Evolutionary conservation across 2,888 invertebrate species (phyloP).

Genomic region (Machimus atricapillus): DNA sequence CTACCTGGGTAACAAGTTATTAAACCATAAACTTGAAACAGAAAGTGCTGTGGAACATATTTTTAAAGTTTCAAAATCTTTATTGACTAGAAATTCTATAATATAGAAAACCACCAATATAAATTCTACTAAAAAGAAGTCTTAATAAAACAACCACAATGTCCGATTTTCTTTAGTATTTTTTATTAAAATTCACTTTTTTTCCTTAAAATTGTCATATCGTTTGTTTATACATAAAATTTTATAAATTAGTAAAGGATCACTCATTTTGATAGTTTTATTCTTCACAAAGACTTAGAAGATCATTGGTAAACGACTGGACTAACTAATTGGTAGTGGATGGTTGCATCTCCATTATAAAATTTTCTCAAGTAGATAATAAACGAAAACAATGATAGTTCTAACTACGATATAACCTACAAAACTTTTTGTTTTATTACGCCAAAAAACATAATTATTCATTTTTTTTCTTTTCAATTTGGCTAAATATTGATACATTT

Average conservation of each 20-base stretch:
- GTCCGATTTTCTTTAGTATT: not conserved
- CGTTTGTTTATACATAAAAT: slow-evolving; percentile 9
- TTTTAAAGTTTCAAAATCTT: too few relatives aligned
- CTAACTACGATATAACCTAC: slow-evolving; percentile 3
- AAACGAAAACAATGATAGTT: not conserved
- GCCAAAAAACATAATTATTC: not conserved
- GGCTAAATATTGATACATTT: not conserved
- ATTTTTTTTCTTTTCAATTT: not conserved
- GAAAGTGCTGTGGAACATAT: too few relatives aligned
- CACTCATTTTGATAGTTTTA: not conserved
- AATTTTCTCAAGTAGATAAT: not conserved
- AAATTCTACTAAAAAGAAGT: not conserved
- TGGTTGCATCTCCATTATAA: not conserved
- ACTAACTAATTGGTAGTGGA: slow-evolving; percentile 7
- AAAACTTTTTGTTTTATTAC: not conserved
- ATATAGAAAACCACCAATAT: not conserved
- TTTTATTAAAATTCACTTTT: slow-evolving; percentile 20
- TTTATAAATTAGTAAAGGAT: not conserved
- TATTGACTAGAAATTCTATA: too few relatives aligned
- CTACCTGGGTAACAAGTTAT: too few relatives aligned
- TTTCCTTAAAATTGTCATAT: slow-evolving; percentile 15
- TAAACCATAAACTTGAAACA: too few relatives aligned
- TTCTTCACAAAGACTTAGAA: not conserved
- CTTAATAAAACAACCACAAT: not conserved
- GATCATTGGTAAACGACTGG: not conserved